Percentiles rank a stretch among this genome's conserved stretches.
These are phyloP conservation scores for Schizothorax lantsangensis DNA, from an alignment of 2,797 vertebrate genomes.

Conservation along the genomic window DNA sequence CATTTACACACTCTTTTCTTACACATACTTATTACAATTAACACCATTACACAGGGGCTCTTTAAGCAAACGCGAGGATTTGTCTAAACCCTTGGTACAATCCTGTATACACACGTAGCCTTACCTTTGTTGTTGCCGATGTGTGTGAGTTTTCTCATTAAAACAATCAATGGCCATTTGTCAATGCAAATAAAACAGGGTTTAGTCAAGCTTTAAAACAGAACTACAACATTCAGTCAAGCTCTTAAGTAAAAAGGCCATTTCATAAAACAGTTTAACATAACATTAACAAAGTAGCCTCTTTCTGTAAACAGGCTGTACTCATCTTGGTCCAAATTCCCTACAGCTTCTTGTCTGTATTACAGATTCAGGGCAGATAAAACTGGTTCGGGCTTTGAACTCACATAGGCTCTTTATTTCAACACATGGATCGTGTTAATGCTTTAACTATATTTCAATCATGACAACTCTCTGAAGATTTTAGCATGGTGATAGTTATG, in stretches of 20 bases:
- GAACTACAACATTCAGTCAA: neutral
- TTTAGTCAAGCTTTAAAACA: slow-evolving; percentile 38
- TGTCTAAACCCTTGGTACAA: slow-evolving; percentile 37
- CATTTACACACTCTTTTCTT: slow-evolving; percentile 49
- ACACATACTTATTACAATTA: slow-evolving; percentile 61
- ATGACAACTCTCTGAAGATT: no score
- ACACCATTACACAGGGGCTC: slow-evolving; percentile 46
- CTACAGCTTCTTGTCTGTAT: slow-evolving; percentile 15
- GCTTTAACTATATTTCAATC: neutral
- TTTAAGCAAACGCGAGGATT: slow-evolving; percentile 52
- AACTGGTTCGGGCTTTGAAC: slow-evolving; percentile 25
- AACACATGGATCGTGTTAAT: slow-evolving; percentile 30
- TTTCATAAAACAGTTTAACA: slow-evolving; percentile 46
- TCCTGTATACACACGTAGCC: slow-evolving; percentile 12
- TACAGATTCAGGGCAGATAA: slow-evolving; percentile 23
- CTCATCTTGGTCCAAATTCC: slow-evolving; percentile 44
- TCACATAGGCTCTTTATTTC: slow-evolving; percentile 29
- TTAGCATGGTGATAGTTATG: no score
- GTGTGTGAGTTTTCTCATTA: slow-evolving; percentile 43
- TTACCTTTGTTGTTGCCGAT: slow-evolving; percentile 23
- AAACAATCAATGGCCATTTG: slow-evolving; percentile 52
- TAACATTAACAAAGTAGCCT: slow-evolving; percentile 41
- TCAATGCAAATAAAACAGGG: slow-evolving; percentile 45
- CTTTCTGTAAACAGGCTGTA: slow-evolving; percentile 40
- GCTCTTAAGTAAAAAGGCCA: slow-evolving; percentile 39